Percentiles rank a stretch among this genome's conserved stretches.
These are phyloP conservation scores for Rhadinocentrus ornatus DNA, from an alignment of 2,797 vertebrate genomes.

Conservation along the genomic window DNA sequence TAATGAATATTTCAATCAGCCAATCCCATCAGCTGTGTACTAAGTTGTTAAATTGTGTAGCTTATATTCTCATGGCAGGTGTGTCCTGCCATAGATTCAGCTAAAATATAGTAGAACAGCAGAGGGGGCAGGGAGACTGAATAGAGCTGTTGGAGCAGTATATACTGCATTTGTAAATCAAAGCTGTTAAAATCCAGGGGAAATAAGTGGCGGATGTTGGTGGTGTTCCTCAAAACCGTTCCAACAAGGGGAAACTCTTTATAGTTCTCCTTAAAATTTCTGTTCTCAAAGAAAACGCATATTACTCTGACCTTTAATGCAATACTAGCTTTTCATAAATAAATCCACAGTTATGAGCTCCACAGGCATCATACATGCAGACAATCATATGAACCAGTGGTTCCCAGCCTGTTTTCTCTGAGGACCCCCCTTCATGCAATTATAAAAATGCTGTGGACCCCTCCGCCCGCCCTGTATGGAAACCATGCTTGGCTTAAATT, in stretches of 20 bases:
- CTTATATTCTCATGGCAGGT: no score
- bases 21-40: no score
- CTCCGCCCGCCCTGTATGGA: no score
- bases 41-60: no score
- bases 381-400: no score
- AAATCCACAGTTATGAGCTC: neutral
- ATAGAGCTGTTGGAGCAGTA: neutral
- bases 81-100: neutral
- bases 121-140: neutral
- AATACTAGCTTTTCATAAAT: neutral
- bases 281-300: neutral
- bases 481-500: no score
- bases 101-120: neutral
- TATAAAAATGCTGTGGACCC: no score
- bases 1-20: no score
- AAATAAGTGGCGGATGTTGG: neutral
- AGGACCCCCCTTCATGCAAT: neutral
- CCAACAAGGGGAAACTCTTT: neutral
- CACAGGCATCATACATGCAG: neutral
- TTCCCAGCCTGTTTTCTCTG: no score
- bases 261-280: no score
- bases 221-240: neutral
- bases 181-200: neutral
- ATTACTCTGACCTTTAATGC: neutral
- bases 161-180: neutral